A percentile compares a stretch with the other conserved stretches of the same genome.
Conservation (phyloP, 2,113 vertebrate species). For the Protobothrops flavoviridis region DNA sequence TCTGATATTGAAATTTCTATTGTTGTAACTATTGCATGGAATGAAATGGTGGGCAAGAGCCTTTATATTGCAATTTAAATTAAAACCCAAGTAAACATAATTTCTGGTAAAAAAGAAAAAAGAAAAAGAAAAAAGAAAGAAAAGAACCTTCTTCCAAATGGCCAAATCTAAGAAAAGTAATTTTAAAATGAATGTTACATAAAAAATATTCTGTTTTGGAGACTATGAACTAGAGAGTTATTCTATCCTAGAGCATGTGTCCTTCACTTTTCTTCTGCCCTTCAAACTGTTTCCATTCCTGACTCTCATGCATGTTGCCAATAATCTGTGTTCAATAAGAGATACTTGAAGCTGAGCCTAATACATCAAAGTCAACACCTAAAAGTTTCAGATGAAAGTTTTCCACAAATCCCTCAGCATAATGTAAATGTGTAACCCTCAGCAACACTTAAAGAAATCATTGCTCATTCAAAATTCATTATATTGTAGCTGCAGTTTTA, state of each 20-base stretch:
- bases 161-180: not conserved
- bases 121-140: too few species aligned
- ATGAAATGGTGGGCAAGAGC: not conserved
- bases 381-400: constrained; percentile 47
- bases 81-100: not conserved
- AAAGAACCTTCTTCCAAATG: not conserved
- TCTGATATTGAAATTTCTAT: not conserved
- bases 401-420: constrained; percentile 54
- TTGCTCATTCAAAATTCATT: constrained; percentile 82
- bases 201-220: not conserved
- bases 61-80: not conserved
- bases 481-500: constrained; percentile 75
- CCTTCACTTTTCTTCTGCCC: constrained; percentile 8
- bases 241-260: not conserved
- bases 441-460: constrained; percentile 76
- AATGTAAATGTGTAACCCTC: constrained; percentile 60
- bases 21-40: not conserved
- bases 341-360: constrained; percentile 15
- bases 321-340: constrained; percentile 37
- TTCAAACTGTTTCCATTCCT: constrained; percentile 12
- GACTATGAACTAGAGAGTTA: not conserved
- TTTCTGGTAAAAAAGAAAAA: not conserved
- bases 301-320: constrained; percentile 16
- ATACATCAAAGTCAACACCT: constrained; percentile 50
- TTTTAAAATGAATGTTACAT: not conserved